Conservation (phyloP, 2,888 invertebrate species). For the Scaptodrosophila latifasciaeformis region DNA sequence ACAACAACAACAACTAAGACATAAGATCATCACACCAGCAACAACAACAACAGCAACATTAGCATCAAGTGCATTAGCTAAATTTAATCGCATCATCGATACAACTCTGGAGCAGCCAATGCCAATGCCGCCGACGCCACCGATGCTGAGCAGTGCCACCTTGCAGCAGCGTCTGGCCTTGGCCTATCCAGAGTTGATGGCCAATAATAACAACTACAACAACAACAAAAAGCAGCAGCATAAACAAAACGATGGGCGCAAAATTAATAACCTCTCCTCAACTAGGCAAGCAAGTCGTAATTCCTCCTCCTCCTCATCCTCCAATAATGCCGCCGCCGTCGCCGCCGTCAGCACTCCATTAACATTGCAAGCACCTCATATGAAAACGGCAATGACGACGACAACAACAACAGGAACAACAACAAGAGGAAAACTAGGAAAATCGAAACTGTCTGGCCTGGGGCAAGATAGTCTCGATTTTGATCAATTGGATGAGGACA, state of each 20-base stretch:
- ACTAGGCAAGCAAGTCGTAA: constrained; percentile 49
- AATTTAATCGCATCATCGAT: constrained; percentile 75
- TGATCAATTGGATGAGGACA: constrained; percentile 7
- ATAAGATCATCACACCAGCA: constrained; percentile 63
- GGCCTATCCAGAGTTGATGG: constrained; percentile 62
- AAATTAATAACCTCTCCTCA: constrained; percentile 53
- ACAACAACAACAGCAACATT: constrained; percentile 48
- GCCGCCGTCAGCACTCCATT: constrained; percentile 68
- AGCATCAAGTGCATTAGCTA: constrained; percentile 74
- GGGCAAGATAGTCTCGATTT: constrained; percentile 1
- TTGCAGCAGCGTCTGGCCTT: constrained; percentile 59
- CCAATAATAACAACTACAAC: constrained; percentile 42
- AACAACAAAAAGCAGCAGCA: constrained; percentile 41
- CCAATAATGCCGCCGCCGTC: constrained; percentile 44
- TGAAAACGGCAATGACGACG: constrained; percentile 38
- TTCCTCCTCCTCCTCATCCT: constrained; percentile 29
- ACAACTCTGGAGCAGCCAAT: constrained; percentile 61
- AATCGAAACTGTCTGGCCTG: no score
- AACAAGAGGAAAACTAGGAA: constrained; percentile 19
- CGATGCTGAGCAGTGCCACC: constrained; percentile 53
- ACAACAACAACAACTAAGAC: constrained; percentile 62
- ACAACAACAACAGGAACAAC: constrained; percentile 19
- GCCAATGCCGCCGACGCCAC: constrained; percentile 32
- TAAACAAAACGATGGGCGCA: constrained; percentile 41
- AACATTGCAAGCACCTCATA: constrained; percentile 63